These are phyloP conservation scores for Pomatorhinus ruficollis DNA, from an alignment of 2,113 vertebrate species.

Conservation along the genomic window DNA sequence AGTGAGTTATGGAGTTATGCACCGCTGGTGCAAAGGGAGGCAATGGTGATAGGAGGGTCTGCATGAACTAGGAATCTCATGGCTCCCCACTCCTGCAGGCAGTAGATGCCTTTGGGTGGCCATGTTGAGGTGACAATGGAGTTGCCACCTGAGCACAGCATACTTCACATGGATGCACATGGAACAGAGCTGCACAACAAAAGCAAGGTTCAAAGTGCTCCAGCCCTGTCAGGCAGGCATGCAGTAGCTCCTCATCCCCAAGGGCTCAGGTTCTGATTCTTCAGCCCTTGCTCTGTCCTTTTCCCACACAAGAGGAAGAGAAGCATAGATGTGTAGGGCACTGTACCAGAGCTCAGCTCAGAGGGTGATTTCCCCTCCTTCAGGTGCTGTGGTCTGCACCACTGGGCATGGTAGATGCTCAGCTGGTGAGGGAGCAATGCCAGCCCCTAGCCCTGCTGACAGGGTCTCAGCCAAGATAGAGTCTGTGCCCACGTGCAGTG, in stretches of 20 bases:
- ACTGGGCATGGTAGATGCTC: not conserved
- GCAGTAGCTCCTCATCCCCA: too few relatives aligned
- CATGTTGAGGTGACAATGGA: fast-evolving
- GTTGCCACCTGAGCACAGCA: not conserved
- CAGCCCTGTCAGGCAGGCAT: fast-evolving
- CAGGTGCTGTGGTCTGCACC: not conserved
- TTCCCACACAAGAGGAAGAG: not conserved
- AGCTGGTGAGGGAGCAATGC: not conserved
- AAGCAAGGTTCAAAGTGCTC: not conserved
- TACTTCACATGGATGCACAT: not conserved
- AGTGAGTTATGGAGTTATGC: fast-evolving
- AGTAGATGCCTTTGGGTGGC: not conserved
- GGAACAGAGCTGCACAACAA: not conserved
- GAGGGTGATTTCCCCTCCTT: not conserved
- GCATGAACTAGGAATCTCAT: not conserved
- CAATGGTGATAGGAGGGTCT: not conserved
- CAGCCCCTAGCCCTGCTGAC: not conserved
- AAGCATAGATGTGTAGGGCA: not conserved
- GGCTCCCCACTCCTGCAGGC: not conserved
- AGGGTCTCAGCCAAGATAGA: not conserved
- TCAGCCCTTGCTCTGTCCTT: not conserved
- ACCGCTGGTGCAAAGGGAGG: not conserved
- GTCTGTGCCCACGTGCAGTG: not conserved
- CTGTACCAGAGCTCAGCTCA: not conserved
- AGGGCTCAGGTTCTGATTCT: not conserved